Evolutionary conservation across 2,888 invertebrate genomes (phyloP), one percentile per base, ranked within the genome.

Genomic region (Tridacna gigas): DNA sequence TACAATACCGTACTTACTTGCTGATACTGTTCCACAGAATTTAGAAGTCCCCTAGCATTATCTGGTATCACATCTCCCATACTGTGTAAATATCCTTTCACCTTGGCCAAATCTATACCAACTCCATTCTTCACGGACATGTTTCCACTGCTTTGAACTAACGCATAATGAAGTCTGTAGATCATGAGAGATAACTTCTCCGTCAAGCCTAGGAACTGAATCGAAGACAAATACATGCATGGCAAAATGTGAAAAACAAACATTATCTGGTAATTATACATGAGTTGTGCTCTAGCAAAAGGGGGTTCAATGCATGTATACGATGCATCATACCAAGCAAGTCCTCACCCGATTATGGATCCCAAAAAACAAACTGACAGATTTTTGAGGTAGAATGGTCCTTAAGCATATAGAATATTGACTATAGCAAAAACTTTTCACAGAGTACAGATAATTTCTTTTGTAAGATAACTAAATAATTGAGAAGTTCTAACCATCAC

Each of bases 1-100:
- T n/a, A 67, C 9, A 67, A 47, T 45, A 71, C 47, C 18, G 15
- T 60, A 60, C 63, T 28, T 56, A 89, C 89, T 81, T 82, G 77
- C 71, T 89, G 89, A 75, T 80, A 89, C 56, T 88, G 84, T 69
- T 89, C 89, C 65, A 89, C 86, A 12, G 88, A 80, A 37, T 86
- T 69, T 7, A 89, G 60, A 0, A 89, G 79, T 25, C 82, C 81
- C 65, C 79, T 78, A 12, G 86, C 89, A 66, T 77, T 78, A 4
- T 80, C 81, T 37, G 88, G 82, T 25, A 87, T 82, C 37, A 60
- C 73, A 63, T 82, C 82, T 13, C 89, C 89, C 86, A 88, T 85
- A 65, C 82, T 82, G 61, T 82, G 77, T 13, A 88, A 80, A 48
- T 83, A 88, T 69, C 86, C 83, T 78, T 74, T 81, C 25, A 88